Percentiles rank a stretch among this genome's conserved stretches.
Evolutionary conservation across 2,113 vertebrate genomes (phyloP).

Genomic region (Saguinus midas): DNA sequence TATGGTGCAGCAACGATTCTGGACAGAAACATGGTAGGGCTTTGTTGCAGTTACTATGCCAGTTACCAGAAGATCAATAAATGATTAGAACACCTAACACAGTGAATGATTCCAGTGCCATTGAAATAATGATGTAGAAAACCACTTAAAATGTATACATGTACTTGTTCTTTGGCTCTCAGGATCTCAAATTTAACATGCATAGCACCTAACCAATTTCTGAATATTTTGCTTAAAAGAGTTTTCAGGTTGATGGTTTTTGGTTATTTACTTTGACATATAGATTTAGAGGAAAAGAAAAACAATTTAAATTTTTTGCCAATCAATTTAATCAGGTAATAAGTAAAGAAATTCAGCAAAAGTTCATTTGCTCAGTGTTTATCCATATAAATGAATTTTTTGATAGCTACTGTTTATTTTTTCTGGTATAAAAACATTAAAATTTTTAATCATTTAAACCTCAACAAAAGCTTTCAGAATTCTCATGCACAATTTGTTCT

Average conservation of each 20-base stretch:
- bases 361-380: neutral
- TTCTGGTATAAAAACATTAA: conserved; percentile 13
- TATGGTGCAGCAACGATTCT: neutral
- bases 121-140: neutral
- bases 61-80: conserved; percentile 55
- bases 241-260: neutral
- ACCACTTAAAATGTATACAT: neutral
- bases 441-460: neutral
- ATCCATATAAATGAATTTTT: neutral
- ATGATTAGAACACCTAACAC: conserved; percentile 29
- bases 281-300: neutral
- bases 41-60: conserved; percentile 19
- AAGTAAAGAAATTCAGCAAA: neutral
- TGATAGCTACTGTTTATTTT: neutral
- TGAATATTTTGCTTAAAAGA: neutral
- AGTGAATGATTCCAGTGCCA: neutral
- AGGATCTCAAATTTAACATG: conserved; percentile 18
- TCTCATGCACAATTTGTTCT: neutral
- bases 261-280: neutral
- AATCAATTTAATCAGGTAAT: conserved; percentile 22
- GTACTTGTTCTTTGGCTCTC: neutral
- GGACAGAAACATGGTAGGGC: conserved; percentile 19
- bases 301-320: neutral
- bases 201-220: neutral
- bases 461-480: conserved; percentile 15